These are phyloP conservation scores for Enteromius radiatus DNA, from an alignment of 2,797 vertebrate species.

Conservation along the genomic window DNA sequence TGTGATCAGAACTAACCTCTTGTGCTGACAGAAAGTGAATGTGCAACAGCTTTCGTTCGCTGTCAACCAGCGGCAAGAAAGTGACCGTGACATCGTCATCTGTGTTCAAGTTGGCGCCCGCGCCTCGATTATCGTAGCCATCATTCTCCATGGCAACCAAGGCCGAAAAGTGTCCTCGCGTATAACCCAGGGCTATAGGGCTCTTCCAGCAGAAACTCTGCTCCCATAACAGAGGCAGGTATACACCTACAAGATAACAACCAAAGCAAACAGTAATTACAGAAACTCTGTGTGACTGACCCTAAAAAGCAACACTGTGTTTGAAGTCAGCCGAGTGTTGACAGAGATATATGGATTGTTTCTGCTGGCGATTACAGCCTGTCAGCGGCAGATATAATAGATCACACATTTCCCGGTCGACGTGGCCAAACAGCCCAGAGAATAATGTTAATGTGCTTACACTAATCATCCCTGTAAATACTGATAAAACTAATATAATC, in stretches of 20 bases:
- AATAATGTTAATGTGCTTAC: neutral
- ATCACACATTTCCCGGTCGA: neutral
- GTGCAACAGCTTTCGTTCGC: conserved; percentile 95
- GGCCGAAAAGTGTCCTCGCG: conserved; percentile 97
- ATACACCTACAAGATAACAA: conserved; percentile 82
- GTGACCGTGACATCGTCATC: conserved; percentile 96
- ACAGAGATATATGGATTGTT: conserved; percentile 20
- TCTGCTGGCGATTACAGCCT: conserved; percentile 22
- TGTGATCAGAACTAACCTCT: conserved; percentile 79
- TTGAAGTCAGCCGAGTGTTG: neutral
- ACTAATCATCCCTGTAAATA: conserved; percentile 15
- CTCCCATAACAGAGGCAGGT: conserved; percentile 97
- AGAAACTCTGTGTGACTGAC: conserved; percentile 10
- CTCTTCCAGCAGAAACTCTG: conserved; percentile 99
- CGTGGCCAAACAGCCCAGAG: neutral
- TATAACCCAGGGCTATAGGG: conserved; percentile 98
- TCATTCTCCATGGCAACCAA: conserved; percentile 99
- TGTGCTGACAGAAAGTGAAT: conserved; percentile 97
- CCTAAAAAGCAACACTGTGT: neutral
- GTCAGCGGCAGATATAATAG: neutral
- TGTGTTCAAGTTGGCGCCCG: conserved; percentile 96
- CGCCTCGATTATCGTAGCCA: conserved; percentile 95
- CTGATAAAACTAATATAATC: neutral
- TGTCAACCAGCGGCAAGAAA: conserved; percentile 95
- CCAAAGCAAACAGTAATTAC: conserved; percentile 2